Conservation (phyloP, 1,140 invertebrate species). For the Sipha flava region DNA sequence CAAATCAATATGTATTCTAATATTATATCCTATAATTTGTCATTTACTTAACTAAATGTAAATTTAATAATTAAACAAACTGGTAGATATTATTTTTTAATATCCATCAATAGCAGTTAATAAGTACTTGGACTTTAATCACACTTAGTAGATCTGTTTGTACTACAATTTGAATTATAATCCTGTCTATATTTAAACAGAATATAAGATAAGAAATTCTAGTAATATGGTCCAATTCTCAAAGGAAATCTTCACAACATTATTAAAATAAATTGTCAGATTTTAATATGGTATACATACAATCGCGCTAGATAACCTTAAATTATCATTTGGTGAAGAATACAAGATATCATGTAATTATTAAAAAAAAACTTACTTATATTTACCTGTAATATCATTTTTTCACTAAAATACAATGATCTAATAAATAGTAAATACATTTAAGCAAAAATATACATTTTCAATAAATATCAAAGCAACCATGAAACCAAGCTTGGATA, state of each 20-base stretch:
- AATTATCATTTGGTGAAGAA: conserved; percentile 15
- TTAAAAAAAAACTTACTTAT: conserved; percentile 22
- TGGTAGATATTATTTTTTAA: conserved; percentile 11
- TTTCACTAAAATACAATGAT: conserved; percentile 25
- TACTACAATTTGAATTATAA: conserved; percentile 20
- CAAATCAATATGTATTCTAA: background rate
- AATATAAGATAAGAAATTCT: conserved; percentile 21
- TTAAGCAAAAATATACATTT: background rate
- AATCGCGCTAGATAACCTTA: conserved; percentile 30
- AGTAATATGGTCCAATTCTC: conserved; percentile 29
- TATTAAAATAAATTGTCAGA: conserved; percentile 27
- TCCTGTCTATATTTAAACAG: conserved; percentile 29
- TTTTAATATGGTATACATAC: conserved; percentile 12
- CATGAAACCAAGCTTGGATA: conserved; percentile 13
- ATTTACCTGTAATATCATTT: conserved; percentile 15
- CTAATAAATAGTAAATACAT: conserved; percentile 11
- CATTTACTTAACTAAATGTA: background rate
- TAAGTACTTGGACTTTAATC: conserved; percentile 28
- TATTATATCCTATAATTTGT: conserved; percentile 1
- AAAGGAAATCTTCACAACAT: conserved; percentile 18
- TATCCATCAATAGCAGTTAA: conserved; percentile 13
- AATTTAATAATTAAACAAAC: background rate
- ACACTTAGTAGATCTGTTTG: conserved; percentile 29
- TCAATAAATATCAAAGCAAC: background rate
- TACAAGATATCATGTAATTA: conserved; percentile 10